Conservation (phyloP, 2,797 vertebrate species). For the Apogon hyalosoma region DNA sequence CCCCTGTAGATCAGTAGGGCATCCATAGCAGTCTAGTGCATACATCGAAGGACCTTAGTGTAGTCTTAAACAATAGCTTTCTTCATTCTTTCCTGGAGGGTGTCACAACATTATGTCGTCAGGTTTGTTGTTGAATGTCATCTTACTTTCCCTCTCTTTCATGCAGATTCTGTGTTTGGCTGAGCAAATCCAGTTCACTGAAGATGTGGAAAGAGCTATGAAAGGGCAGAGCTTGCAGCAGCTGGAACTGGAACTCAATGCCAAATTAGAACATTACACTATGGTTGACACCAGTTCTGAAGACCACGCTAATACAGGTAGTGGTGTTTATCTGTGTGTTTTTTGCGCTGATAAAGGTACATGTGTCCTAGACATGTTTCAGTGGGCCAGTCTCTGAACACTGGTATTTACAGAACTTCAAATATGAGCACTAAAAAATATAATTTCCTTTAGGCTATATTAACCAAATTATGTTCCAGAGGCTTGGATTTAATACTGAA, state of each 20-base stretch:
- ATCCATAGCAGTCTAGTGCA: no score
- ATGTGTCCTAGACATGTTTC: conserved; percentile 2
- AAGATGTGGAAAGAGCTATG: conserved; percentile 92
- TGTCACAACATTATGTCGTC: neutral
- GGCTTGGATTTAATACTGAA: no score
- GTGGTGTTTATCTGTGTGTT: conserved; percentile 14
- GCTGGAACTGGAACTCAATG: conserved; percentile 88
- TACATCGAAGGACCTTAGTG: no score
- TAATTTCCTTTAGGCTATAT: neutral
- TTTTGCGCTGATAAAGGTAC: neutral
- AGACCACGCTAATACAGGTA: conserved; percentile 83
- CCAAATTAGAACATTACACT: conserved; percentile 94
- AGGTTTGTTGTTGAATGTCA: neutral
- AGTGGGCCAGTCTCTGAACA: neutral
- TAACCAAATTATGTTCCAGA: neutral
- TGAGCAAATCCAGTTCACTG: conserved; percentile 98
- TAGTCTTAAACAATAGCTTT: no score
- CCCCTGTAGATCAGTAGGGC: no score
- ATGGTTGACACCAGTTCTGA: conserved; percentile 84
- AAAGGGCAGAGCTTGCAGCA: conserved; percentile 88
- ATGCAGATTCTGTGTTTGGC: conserved; percentile 93
- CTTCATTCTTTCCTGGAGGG: no score
- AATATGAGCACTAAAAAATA: neutral
- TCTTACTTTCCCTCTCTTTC: neutral
- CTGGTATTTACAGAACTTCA: neutral